A percentile compares a stretch with the other conserved stretches of the same genome.
Conservation (phyloP, 1,140 invertebrate species). For the Pteromalus puparum region DNA sequence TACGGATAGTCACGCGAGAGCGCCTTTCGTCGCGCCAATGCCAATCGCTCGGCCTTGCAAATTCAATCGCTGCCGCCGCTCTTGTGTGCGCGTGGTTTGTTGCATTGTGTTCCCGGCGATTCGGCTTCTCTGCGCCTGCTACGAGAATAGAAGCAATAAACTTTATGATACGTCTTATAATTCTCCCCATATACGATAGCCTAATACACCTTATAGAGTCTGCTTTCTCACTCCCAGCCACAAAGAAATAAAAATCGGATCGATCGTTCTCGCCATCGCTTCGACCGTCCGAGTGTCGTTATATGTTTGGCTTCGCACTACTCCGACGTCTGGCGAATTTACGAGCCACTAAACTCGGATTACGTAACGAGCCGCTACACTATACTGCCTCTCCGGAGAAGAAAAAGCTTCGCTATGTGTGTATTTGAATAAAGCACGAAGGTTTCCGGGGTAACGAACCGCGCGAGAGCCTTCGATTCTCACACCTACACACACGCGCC, state of each 20-base stretch:
- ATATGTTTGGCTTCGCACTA: constrained; percentile 14
- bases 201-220: too few species aligned
- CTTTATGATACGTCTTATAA: not conserved
- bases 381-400: not conserved
- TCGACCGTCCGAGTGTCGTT: not conserved
- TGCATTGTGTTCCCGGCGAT: not conserved
- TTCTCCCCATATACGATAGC: not conserved
- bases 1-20: constrained; percentile 35
- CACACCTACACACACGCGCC: not conserved
- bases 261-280: not conserved
- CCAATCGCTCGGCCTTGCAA: constrained; percentile 26
- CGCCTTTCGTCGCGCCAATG: constrained; percentile 3
- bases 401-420: not conserved
- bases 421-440: constrained; percentile 37
- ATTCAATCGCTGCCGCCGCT: constrained; percentile 17
- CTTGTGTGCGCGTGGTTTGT: not conserved
- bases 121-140: too few species aligned
- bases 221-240: too few species aligned
- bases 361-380: constrained; percentile 17
- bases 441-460: constrained; percentile 35
- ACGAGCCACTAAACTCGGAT: constrained; percentile 47
- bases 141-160: too few species aligned
- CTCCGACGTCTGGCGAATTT: constrained; percentile 10
- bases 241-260: constrained; percentile 38
- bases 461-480: not conserved